A percentile compares a stretch with the other conserved stretches of the same genome.
phyloP scores from a whole-genome alignment of 1,140 invertebrate species.

The Diabrotica virgifera region DNA sequence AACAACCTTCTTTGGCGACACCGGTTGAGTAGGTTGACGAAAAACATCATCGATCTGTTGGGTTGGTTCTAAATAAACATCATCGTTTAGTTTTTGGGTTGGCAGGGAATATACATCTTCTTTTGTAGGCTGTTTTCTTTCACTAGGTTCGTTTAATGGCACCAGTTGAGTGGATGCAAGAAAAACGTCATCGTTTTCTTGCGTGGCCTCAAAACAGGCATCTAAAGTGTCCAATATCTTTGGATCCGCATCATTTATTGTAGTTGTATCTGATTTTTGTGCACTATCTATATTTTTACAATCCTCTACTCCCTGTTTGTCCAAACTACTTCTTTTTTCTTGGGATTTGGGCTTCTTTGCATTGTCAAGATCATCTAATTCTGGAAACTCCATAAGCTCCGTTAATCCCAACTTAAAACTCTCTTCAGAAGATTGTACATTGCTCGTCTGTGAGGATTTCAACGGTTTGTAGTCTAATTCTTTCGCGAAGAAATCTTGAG shows the following conservation, averaged over 20 bases:
- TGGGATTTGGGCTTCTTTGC: too few species aligned
- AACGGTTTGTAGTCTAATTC: slow-evolving; percentile 4
- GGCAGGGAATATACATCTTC: background rate
- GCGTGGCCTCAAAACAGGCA: too few species aligned
- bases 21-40: background rate
- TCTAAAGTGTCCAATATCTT: too few species aligned
- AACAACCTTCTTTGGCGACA: slow-evolving; percentile 9
- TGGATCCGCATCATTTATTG: too few species aligned
- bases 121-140: background rate
- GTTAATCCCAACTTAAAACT: slow-evolving; percentile 34
- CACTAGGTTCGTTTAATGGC: background rate
- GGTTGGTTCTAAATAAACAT: slow-evolving; percentile 27
- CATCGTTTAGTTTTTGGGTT: slow-evolving; percentile 4
- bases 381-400: slow-evolving; percentile 19
- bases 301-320: too few species aligned
- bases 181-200: slow-evolving; percentile 16
- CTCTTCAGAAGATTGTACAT: slow-evolving; percentile 23
- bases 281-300: too few species aligned
- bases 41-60: slow-evolving; percentile 24
- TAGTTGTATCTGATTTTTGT: too few species aligned
- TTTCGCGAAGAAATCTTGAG: slow-evolving; percentile 25
- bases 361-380: background rate
- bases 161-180: slow-evolving; percentile 17
- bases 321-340: too few species aligned
- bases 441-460: slow-evolving; percentile 16